These are phyloP conservation scores for Archivesica marissinica DNA, from an alignment of 1,140 invertebrate genomes.

Conservation along the genomic window DNA sequence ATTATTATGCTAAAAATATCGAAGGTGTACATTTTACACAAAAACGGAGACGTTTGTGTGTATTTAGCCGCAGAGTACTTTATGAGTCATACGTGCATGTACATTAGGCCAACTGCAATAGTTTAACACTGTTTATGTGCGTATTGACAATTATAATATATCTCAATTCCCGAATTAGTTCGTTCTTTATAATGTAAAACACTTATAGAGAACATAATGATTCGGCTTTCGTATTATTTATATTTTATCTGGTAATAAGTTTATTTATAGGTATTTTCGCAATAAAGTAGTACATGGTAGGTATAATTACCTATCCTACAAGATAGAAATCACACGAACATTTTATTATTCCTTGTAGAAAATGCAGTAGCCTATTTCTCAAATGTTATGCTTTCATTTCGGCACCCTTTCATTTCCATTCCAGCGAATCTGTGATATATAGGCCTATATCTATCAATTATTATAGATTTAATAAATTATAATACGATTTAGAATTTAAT, in stretches of 20 bases:
- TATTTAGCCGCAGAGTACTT: conserved; percentile 32
- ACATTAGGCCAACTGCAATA: background rate
- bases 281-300: no score
- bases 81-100: conserved; percentile 37
- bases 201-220: background rate
- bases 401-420: no score
- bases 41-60: conserved; percentile 34
- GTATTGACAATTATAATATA: background rate
- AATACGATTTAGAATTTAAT: no score
- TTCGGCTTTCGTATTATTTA: background rate
- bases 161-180: background rate
- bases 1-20: conserved; percentile 59
- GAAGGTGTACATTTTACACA: conserved; percentile 44
- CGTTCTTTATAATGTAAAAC: background rate
- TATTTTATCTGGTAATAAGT: background rate
- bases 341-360: no score
- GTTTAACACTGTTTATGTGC: background rate
- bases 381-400: no score
- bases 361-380: no score
- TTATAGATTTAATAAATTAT: no score
- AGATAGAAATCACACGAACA: no score
- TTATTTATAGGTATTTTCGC: no score
- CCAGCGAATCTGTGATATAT: no score
- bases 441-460: no score
- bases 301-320: no score